Evolutionary conservation across 2,113 vertebrate genomes (phyloP).

Genomic region (Diphyllodes magnificus): DNA sequence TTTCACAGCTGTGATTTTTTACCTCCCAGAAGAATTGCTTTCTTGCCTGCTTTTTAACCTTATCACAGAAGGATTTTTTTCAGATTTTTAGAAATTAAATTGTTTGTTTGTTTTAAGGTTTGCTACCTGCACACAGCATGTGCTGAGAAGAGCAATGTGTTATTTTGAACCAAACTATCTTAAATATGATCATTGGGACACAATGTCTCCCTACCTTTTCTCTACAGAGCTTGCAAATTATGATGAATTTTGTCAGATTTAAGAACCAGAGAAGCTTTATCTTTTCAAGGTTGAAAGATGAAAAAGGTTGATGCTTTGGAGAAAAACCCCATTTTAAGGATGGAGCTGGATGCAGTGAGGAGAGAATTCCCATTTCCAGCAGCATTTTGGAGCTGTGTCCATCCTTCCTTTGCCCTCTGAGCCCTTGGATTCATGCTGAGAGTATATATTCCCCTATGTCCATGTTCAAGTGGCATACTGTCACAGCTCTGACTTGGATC

Average conservation of each 20-base stretch:
- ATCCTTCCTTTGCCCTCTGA: fast-evolving
- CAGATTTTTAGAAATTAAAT: neutral
- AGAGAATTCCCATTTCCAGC: neutral
- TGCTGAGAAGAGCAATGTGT: neutral
- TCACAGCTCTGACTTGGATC: neutral
- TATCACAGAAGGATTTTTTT: neutral
- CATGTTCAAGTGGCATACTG: neutral
- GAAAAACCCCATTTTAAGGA: neutral
- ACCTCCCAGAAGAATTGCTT: neutral
- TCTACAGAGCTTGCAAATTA: neutral
- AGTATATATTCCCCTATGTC: neutral
- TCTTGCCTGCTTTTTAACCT: neutral
- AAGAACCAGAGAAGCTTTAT: neutral
- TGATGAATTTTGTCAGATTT: neutral
- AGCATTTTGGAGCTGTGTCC: neutral
- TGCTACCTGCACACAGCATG: neutral
- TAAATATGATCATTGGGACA: neutral
- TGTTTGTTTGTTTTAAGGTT: neutral
- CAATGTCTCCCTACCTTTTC: neutral
- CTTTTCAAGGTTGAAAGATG: neutral
- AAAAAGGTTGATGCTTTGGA: neutral
- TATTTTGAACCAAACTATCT: neutral
- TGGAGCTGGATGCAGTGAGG: neutral
- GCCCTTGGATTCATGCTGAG: neutral
- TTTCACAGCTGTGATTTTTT: neutral